These are phyloP conservation scores for Melikaiella ostensackeni DNA, from an alignment of 2,888 invertebrate species.

Conservation along the genomic window DNA sequence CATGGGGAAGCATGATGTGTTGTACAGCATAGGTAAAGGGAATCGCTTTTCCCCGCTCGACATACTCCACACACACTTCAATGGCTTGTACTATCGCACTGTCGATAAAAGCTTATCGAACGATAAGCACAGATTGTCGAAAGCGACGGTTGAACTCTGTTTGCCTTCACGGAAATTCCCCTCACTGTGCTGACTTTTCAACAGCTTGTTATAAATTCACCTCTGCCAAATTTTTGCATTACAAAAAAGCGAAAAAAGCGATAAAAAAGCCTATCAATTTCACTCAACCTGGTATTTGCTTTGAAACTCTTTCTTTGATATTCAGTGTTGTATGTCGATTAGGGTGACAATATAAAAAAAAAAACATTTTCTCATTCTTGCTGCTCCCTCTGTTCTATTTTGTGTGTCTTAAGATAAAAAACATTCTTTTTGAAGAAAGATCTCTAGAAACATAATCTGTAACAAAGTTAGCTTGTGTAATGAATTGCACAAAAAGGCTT, in stretches of 20 bases:
- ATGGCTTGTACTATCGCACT: slow-evolving; percentile 18
- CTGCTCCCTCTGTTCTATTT: no score
- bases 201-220: slow-evolving; percentile 36
- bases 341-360: neutral
- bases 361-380: no score
- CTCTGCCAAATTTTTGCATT: slow-evolving; percentile 15
- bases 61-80: slow-evolving; percentile 4
- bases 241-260: neutral
- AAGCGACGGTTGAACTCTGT: slow-evolving; percentile 23
- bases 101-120: slow-evolving; percentile 32
- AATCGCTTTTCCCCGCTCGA: slow-evolving; percentile 21
- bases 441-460: no score
- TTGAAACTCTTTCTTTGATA: neutral
- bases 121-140: slow-evolving; percentile 37
- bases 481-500: no score
- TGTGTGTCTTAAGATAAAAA: no score
- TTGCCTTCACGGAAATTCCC: slow-evolving; percentile 27
- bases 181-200: slow-evolving; percentile 14
- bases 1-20: slow-evolving; percentile 35
- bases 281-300: neutral
- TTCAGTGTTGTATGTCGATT: neutral
- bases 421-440: no score
- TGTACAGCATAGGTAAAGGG: slow-evolving; percentile 18
- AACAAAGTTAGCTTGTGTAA: no score
- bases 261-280: no score